Evolutionary conservation across 2,797 vertebrate species (phyloP), one percentile per base, ranked within the genome.

Genomic region (Pangasius macronema): DNA sequence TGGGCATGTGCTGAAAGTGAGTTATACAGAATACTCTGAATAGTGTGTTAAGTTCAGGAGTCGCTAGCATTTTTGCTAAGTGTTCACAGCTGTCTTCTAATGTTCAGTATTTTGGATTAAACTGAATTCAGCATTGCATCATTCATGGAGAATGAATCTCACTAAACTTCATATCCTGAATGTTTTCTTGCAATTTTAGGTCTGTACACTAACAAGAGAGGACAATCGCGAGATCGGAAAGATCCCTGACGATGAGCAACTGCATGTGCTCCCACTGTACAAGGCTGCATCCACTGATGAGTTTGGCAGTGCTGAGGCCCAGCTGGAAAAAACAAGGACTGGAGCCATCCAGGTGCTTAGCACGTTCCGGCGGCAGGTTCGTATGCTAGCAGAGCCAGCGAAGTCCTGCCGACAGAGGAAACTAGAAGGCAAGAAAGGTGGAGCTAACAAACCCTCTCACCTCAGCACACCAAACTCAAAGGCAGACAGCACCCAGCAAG

Each of bases 401-500:
- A 99, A 99, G 94, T 98, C 97, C 0, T 98, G 98, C 89, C 95
- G 98, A 73, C 98, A 99, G 90, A 99, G 96, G 93, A 99, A 99
- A 92, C 93, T 98, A 85, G 98, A 99, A 87, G 96, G 97, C 91
- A 99, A 96, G 94, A 99, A 96, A 91, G 97, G 97, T 82, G 97
- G 97, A 20, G 94, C 95, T 83, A 97, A 97, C 91, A 98, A 97
- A 87, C 94, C 97, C 72, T 77, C 83, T 76, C 95, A 96, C 88
- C 89, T 96, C 91, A 97, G 98, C 88, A 97, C 89, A 83, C 80
- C 93, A 39, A 94, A 92, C 89, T 94, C 91, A 88, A 99, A 98
- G 94, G 94, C 91, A 70, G 98, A 99, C 63, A 98, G 96, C 93
- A 95, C 95, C 1, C 96, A 97, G 86, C 89, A 94, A 36, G 93